Percentiles rank a stretch among this genome's conserved stretches.
These are phyloP conservation scores for Archaeoteleia sp. DNA, from an alignment of 2,888 invertebrate genomes.

Conservation along the genomic window DNA sequence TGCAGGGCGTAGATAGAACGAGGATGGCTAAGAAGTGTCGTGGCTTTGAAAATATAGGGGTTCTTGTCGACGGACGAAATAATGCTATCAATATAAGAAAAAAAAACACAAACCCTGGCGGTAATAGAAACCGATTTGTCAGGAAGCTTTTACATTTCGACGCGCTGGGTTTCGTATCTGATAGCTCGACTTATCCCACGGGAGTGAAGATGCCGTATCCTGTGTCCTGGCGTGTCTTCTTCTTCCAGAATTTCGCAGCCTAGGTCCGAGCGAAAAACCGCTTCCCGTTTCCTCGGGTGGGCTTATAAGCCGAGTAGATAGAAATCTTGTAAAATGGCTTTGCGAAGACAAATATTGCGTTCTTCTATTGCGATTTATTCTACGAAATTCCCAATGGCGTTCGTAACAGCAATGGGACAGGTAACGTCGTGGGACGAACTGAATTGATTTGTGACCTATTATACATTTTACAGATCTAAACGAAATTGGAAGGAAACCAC, in stretches of 20 bases:
- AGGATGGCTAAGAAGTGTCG: slow-evolving; percentile 49
- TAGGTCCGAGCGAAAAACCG: slow-evolving; percentile 55
- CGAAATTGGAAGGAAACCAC: too few relatives aligned
- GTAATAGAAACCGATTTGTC: slow-evolving; percentile 72
- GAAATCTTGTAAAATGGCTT: slow-evolving; percentile 71
- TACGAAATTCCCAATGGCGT: neutral
- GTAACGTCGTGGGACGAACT: too few relatives aligned
- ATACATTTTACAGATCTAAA: too few relatives aligned
- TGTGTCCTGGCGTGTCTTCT: slow-evolving; percentile 14
- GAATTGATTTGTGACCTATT: too few relatives aligned
- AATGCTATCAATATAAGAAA: slow-evolving; percentile 68
- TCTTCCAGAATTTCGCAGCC: slow-evolving; percentile 18
- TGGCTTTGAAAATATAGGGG: slow-evolving; percentile 51
- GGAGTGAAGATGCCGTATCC: slow-evolving; percentile 58
- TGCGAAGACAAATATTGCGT: slow-evolving; percentile 69
- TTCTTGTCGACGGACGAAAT: slow-evolving; percentile 60
- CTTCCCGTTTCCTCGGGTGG: slow-evolving; percentile 52
- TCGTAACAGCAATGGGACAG: too few relatives aligned
- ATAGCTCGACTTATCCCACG: slow-evolving; percentile 67
- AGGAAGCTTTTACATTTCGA: slow-evolving; percentile 71
- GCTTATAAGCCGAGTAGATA: slow-evolving; percentile 65
- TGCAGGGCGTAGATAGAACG: slow-evolving; percentile 46
- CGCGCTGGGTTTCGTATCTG: slow-evolving; percentile 65
- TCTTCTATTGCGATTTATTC: slow-evolving; percentile 45
- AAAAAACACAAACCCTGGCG: slow-evolving; percentile 53